Evolutionary conservation across 2,797 vertebrate species (phyloP).

Genomic region (Lutjanus argentimaculatus): DNA sequence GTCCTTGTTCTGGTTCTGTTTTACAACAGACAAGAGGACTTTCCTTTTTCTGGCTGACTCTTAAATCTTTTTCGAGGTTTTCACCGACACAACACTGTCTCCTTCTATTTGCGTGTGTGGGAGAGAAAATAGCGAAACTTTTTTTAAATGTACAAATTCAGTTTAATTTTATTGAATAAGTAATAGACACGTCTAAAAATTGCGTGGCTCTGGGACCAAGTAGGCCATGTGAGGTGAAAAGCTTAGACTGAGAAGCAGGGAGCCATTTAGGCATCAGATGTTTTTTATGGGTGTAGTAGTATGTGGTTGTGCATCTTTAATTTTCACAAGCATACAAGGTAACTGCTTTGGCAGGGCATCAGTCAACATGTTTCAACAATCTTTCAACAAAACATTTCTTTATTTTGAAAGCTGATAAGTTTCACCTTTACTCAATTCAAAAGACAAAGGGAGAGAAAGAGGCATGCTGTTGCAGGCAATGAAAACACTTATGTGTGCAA

Average conservation of each 20-base stretch:
- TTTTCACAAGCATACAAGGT: constrained; percentile 70
- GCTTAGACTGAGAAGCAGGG: background rate
- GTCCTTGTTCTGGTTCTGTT: constrained; percentile 60
- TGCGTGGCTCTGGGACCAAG: background rate
- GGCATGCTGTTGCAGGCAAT: constrained; percentile 88
- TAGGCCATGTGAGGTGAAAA: constrained; percentile 12
- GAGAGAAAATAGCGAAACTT: constrained; percentile 51
- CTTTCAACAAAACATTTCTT: constrained; percentile 80
- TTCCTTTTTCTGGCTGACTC: constrained; percentile 44
- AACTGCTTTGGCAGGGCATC: constrained; percentile 84
- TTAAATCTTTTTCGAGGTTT: background rate
- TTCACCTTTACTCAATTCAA: constrained; percentile 76
- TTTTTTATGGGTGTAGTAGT: constrained; percentile 1
- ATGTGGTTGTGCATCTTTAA: constrained; percentile 22
- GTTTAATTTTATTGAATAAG: constrained; percentile 53
- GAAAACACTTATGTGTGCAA: constrained; percentile 64
- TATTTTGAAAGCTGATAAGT: constrained; percentile 84
- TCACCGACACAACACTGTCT: constrained; percentile 27
- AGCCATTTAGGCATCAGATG: constrained; percentile 32
- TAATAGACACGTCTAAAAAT: constrained; percentile 41
- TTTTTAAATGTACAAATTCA: constrained; percentile 45
- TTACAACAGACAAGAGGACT: constrained; percentile 65
- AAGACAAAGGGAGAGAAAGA: constrained; percentile 84
- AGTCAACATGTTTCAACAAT: constrained; percentile 85
- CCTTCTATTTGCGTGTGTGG: constrained; percentile 39